These are phyloP conservation scores for Penaeus indicus DNA, from an alignment of 1,140 invertebrate species.

Conservation along the genomic window DNA sequence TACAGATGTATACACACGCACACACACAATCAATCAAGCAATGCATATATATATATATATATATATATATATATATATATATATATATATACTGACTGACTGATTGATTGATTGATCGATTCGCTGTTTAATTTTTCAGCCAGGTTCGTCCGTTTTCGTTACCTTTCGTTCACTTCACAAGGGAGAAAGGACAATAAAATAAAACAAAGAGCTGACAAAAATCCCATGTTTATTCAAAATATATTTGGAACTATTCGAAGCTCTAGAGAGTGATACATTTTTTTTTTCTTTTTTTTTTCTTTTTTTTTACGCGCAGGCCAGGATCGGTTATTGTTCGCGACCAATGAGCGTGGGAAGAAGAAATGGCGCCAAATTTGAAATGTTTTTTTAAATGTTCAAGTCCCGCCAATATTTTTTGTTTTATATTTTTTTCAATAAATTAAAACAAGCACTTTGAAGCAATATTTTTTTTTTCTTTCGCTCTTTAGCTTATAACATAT, in stretches of 20 bases:
- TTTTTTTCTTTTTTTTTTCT: slow-evolving; percentile 11
- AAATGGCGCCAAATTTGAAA: not conserved
- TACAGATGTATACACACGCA: too few relatives aligned
- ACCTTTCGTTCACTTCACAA: not conserved
- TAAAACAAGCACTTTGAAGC: not conserved
- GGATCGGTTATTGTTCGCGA: slow-evolving; percentile 41
- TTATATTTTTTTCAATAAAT: not conserved
- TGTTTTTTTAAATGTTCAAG: not conserved
- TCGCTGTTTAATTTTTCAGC: not conserved
- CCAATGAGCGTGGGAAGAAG: slow-evolving; percentile 40
- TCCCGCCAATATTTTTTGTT: not conserved
- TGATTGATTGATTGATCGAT: too few relatives aligned
- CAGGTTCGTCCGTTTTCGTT: not conserved
- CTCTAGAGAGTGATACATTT: slow-evolving; percentile 53
- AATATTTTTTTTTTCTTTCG: not conserved
- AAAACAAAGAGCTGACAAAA: slow-evolving; percentile 56
- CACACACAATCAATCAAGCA: too few relatives aligned
- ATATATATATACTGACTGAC: too few relatives aligned
- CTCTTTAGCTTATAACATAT: slow-evolving; percentile 2
- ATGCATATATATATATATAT: too few relatives aligned
- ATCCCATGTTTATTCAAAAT: slow-evolving; percentile 64
- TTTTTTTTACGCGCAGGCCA: slow-evolving; percentile 53
- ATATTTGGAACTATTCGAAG: slow-evolving; percentile 63
- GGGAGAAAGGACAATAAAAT: not conserved
- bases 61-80: too few relatives aligned